A percentile compares a stretch with the other conserved stretches of the same genome.
Conservation (phyloP, 2,797 vertebrate species). For the Gadopsis bispinosus region DNA sequence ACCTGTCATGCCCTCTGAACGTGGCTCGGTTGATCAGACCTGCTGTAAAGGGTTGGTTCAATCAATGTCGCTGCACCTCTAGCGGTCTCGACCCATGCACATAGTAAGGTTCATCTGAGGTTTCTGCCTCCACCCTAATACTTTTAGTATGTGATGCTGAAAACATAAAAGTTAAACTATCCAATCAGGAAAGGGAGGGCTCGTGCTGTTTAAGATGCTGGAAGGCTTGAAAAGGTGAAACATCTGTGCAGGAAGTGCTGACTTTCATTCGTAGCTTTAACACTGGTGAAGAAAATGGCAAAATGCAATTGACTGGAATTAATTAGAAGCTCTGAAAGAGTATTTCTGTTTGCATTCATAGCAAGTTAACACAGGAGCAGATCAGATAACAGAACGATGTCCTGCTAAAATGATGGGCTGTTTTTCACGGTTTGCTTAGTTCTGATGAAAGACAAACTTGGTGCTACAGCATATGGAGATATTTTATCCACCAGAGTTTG, state of each 20-base stretch:
- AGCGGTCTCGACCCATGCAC: background rate
- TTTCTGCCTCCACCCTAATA: background rate
- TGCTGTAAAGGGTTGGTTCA: no score
- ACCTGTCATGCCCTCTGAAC: background rate
- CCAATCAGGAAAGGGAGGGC: background rate
- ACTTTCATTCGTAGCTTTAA: background rate
- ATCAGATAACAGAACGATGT: background rate
- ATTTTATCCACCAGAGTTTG: background rate
- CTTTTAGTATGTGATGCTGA: background rate
- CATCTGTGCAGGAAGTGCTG: background rate
- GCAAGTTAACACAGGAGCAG: background rate
- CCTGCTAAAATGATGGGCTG: background rate
- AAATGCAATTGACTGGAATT: background rate
- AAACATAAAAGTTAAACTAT: background rate
- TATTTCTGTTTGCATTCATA: background rate
- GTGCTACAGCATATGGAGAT: background rate
- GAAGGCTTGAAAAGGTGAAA: background rate
- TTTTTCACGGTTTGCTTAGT: no score
- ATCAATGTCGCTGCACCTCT: background rate
- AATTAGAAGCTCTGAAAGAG: no score
- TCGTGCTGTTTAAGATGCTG: background rate
- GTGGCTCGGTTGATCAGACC: no score
- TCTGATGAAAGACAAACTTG: background rate
- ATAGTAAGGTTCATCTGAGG: background rate
- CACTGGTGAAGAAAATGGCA: background rate